Conservation (phyloP, 2,113 vertebrate species). For the Neogobius melanostomus region DNA sequence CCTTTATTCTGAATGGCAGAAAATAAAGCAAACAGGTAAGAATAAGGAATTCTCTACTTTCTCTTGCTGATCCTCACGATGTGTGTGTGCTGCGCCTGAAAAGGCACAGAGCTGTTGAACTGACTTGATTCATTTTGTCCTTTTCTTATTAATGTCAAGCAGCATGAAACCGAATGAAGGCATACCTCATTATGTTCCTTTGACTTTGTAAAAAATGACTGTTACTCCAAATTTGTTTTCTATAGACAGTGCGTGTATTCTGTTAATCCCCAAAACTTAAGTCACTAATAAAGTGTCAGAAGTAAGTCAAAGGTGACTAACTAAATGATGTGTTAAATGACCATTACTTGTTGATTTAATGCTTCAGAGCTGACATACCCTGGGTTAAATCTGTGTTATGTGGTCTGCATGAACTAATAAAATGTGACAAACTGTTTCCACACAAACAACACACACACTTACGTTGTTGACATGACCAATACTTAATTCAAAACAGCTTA, state of each 20-base stretch:
- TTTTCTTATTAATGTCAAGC: too few relatives aligned
- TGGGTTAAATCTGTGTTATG: constrained; percentile 43
- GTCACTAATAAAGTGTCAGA: constrained; percentile 23
- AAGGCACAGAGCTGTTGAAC: too few relatives aligned
- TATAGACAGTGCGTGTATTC: background rate
- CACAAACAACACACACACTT: constrained; percentile 59
- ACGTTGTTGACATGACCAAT: constrained; percentile 50
- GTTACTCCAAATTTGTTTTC: too few relatives aligned
- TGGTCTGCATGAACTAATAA: constrained; percentile 62
- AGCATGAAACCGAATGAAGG: too few relatives aligned
- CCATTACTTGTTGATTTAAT: constrained; percentile 44
- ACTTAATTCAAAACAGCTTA: constrained; percentile 44
- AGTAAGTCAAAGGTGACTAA: constrained; percentile 49
- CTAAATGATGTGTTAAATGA: constrained; percentile 53
- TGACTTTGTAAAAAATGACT: too few relatives aligned
- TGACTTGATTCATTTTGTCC: too few relatives aligned
- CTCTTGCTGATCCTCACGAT: too few relatives aligned
- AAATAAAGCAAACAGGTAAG: too few relatives aligned
- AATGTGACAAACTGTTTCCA: constrained; percentile 76
- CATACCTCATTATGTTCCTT: too few relatives aligned
- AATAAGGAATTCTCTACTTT: too few relatives aligned
- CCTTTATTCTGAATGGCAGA: too few relatives aligned
- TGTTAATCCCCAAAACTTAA: constrained; percentile 61
- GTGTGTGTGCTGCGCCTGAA: too few relatives aligned
- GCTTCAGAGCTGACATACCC: constrained; percentile 44